phyloP scores from a whole-genome alignment of 2,888 invertebrate genomes.

The Calameuta filiformis region DNA sequence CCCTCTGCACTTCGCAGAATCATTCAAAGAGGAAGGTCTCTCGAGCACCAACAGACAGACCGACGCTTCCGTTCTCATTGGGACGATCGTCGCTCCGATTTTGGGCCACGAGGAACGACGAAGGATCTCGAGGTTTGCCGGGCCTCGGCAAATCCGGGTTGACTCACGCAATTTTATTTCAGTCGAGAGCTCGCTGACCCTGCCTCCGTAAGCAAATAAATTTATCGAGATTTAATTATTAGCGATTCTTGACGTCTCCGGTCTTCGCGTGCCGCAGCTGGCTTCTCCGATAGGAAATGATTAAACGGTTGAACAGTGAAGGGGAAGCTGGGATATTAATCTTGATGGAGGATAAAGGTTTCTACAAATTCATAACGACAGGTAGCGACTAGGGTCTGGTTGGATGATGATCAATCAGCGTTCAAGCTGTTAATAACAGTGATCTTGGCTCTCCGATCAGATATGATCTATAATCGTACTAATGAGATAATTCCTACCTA shows the following conservation, averaged over 20 bases:
- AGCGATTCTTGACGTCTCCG: not conserved
- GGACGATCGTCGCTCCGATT: not conserved
- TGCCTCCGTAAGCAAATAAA: not conserved
- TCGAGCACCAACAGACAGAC: not conserved
- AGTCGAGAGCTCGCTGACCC: not conserved
- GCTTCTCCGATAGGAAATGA: not conserved
- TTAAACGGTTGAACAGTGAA: not conserved
- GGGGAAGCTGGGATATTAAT: not conserved
- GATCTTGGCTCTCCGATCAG: not conserved
- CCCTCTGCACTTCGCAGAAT: not conserved
- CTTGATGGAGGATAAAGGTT: not conserved
- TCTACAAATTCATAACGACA: not conserved
- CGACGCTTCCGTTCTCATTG: not conserved
- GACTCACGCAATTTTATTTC: not conserved
- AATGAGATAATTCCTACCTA: not conserved
- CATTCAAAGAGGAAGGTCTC: not conserved
- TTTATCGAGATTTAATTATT: conserved; percentile 1
- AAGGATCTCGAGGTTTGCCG: not conserved
- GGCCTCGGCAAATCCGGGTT: not conserved
- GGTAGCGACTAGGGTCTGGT: not conserved
- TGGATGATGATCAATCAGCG: not conserved
- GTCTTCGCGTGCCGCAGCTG: not conserved
- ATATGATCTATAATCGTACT: not conserved
- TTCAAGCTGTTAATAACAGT: not conserved
- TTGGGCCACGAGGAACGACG: not conserved